Evolutionary conservation across 2,113 vertebrate species (phyloP), one percentile per base, ranked within the genome.

Genomic region (Otis tarda): DNA sequence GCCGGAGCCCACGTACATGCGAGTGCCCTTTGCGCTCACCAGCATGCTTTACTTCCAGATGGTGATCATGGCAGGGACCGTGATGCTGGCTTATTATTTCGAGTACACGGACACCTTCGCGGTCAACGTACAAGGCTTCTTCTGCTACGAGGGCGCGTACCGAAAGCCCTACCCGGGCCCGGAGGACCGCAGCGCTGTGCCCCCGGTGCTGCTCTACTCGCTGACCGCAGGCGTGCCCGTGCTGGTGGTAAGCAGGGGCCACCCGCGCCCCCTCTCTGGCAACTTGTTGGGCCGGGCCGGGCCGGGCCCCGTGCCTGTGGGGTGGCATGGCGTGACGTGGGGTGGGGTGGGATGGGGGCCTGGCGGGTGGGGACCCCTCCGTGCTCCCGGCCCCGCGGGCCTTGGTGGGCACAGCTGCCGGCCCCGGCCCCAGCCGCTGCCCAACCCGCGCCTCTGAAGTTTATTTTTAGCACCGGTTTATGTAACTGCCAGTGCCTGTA

Each of bases 1-100:
- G 84, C 83, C 67, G 80, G 56, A 87, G 95, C 77, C 68, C 84
- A 57, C 86, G 90, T 78, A 70, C 84, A 89, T 89, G 95, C 90
- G 88, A 83, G 93, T 77, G 91, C 83, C 94, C 95, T 95, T 93
- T 61, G 96, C 96, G 78, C 95, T 96, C 87, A 97, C 83, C 97
- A 98, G 97, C 98, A 99, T 99, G 99, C 99, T 99, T 97, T 99
- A 99, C 98, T 99, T 99, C 98, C 99, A 99, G 99, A 98, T 99
- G 99, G 99, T 99, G 98, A 99, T 99, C 97, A 99, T 99, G 99
- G 99, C 99, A 97, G 99, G 99, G 97, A 99, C 99, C 90, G 98
- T 99, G 98, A 99, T 99, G 99, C 97, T 99, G 98, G 99, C 99
- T 61, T 99, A 99, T 96, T 99, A 99, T 98, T 99, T 99, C 97